These are phyloP conservation scores for Hydropotes inermis DNA, from an alignment of 2,113 vertebrate genomes.

Conservation along the genomic window DNA sequence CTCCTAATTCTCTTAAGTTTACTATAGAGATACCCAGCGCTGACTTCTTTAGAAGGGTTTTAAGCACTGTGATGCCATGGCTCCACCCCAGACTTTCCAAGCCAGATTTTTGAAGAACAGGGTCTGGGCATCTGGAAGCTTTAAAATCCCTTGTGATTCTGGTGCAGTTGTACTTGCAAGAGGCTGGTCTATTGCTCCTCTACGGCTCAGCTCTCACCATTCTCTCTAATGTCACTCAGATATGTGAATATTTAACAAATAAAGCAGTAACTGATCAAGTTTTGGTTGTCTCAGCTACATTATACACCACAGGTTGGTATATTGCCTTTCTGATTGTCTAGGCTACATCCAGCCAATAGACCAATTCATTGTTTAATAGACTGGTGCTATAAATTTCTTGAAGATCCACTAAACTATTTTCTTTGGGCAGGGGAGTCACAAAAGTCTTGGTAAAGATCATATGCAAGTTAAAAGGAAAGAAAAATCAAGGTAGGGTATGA, in stretches of 20 bases:
- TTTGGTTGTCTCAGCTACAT: background rate
- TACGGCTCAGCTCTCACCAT: background rate
- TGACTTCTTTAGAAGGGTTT: background rate
- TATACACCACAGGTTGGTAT: background rate
- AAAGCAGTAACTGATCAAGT: background rate
- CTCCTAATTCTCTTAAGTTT: constrained; percentile 9
- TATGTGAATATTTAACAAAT: background rate
- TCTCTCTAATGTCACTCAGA: background rate
- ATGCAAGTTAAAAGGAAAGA: background rate
- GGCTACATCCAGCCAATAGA: background rate
- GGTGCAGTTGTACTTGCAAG: background rate
- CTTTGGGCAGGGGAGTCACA: background rate
- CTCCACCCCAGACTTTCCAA: background rate
- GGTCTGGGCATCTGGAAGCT: background rate
- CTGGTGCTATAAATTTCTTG: background rate
- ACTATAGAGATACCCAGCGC: background rate
- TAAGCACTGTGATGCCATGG: background rate
- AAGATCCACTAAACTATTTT: background rate
- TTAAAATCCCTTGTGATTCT: background rate
- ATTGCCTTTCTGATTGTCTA: background rate
- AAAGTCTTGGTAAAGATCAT: background rate
- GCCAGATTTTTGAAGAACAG: background rate
- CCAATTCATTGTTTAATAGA: background rate
- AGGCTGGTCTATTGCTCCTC: background rate
- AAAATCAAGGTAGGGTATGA: background rate